Percentiles rank a stretch among this genome's conserved stretches.
These are phyloP conservation scores for Otolemur crassicaudatus DNA, from an alignment of 2,797 vertebrate genomes.

Conservation along the genomic window DNA sequence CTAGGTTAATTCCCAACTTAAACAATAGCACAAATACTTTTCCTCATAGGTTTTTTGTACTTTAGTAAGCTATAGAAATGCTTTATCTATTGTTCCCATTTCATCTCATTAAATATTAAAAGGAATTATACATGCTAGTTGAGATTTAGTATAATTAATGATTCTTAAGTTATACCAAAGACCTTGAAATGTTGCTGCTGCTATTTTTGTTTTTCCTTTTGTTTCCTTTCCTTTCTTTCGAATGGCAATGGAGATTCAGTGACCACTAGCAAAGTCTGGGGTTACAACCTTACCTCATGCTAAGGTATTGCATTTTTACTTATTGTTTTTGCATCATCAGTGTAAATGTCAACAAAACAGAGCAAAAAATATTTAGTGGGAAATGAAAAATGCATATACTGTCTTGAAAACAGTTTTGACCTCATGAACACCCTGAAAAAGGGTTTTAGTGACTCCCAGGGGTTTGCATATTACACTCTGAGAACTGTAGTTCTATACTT, in stretches of 20 bases:
- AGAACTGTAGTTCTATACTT: neutral
- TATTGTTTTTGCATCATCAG: neutral
- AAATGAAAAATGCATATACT: neutral
- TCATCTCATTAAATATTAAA: neutral
- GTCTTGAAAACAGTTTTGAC: slow-evolving; percentile 19
- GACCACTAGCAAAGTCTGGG: neutral
- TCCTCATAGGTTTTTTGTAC: neutral
- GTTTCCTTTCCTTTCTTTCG: neutral
- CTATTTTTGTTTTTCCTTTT: neutral
- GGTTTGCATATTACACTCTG: neutral
- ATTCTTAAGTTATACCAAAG: neutral
- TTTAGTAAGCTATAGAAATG: neutral
- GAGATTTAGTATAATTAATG: slow-evolving; percentile 28
- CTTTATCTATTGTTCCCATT: neutral
- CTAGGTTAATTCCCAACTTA: slow-evolving; percentile 4
- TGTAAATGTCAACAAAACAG: neutral
- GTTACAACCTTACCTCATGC: neutral
- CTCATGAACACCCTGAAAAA: neutral
- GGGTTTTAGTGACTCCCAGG: neutral
- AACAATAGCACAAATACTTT: neutral
- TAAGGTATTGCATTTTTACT: neutral
- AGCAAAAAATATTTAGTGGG: neutral
- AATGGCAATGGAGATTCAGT: neutral
- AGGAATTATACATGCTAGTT: neutral
- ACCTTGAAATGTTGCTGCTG: neutral